These are phyloP conservation scores for Adelges cooleyi DNA, from an alignment of 1,140 invertebrate genomes.

Conservation along the genomic window DNA sequence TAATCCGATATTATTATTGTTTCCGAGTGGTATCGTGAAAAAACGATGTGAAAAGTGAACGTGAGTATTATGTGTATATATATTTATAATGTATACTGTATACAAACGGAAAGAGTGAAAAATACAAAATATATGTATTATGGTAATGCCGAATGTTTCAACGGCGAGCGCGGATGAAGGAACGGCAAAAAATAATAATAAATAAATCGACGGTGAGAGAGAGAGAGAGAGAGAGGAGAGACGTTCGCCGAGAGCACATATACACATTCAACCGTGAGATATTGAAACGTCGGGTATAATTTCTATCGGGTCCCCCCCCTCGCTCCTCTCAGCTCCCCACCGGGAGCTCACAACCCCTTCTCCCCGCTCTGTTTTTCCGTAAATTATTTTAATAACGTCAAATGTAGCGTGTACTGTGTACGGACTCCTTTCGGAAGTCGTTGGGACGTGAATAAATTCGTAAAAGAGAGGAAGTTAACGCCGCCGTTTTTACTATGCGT, in stretches of 20 bases:
- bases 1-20: background rate
- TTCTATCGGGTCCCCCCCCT: background rate
- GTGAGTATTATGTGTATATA: too few relatives aligned
- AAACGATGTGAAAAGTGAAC: slow-evolving; percentile 21
- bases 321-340: background rate
- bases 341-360: background rate
- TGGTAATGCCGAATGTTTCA: slow-evolving; percentile 13
- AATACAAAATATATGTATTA: slow-evolving; percentile 11
- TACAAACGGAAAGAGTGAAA: background rate
- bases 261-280: slow-evolving; percentile 24
- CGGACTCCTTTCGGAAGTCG: slow-evolving; percentile 23
- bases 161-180: background rate
- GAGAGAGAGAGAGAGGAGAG: background rate
- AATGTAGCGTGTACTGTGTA: slow-evolving; percentile 18
- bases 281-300: slow-evolving; percentile 25
- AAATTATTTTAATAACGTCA: slow-evolving; percentile 28
- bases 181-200: background rate
- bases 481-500: slow-evolving; percentile 2
- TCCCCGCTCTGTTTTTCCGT: slow-evolving; percentile 2
- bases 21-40: background rate
- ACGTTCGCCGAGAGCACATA: too few relatives aligned
- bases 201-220: slow-evolving; percentile 10
- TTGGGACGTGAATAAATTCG: slow-evolving; percentile 25
- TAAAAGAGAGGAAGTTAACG: slow-evolving; percentile 27
- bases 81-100: background rate